A percentile compares a stretch with the other conserved stretches of the same genome.
phyloP scores from a whole-genome alignment of 2,113 vertebrate species.

The Chamaea fasciata region DNA sequence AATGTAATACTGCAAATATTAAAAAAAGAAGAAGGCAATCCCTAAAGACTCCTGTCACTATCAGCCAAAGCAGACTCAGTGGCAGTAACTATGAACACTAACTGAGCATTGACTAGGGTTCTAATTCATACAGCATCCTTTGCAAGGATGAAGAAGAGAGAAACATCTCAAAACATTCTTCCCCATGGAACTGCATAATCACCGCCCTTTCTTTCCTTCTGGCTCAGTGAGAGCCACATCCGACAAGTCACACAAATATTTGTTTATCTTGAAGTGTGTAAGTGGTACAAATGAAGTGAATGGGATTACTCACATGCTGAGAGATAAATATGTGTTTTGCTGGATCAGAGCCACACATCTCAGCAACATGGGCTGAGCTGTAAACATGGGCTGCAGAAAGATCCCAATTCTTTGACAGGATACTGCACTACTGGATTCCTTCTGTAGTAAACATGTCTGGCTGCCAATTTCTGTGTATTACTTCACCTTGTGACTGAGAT shows the following conservation, averaged over 20 bases:
- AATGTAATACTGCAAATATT: neutral
- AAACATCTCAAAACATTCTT: neutral
- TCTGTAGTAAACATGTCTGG: neutral
- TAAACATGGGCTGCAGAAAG: neutral
- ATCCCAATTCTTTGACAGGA: neutral
- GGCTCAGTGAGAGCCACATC: neutral
- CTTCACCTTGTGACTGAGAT: neutral
- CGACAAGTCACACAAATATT: neutral
- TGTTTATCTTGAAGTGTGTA: neutral
- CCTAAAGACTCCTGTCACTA: neutral
- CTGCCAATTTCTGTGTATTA: neutral
- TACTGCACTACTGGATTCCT: neutral
- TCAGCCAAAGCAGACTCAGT: neutral
- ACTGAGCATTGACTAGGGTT: neutral
- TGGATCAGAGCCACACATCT: slow-evolving; percentile 4
- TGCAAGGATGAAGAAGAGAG: neutral
- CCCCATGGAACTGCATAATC: neutral
- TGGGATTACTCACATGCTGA: neutral
- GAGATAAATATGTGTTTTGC: neutral
- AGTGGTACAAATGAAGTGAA: slow-evolving; percentile 29
- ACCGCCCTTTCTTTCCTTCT: neutral
- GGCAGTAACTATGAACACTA: neutral
- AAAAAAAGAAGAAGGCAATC: neutral
- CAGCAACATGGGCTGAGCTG: neutral
- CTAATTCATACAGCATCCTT: neutral